Evolutionary conservation across 2,888 invertebrate species (phyloP).

Genomic region (Conomelus anceps): DNA sequence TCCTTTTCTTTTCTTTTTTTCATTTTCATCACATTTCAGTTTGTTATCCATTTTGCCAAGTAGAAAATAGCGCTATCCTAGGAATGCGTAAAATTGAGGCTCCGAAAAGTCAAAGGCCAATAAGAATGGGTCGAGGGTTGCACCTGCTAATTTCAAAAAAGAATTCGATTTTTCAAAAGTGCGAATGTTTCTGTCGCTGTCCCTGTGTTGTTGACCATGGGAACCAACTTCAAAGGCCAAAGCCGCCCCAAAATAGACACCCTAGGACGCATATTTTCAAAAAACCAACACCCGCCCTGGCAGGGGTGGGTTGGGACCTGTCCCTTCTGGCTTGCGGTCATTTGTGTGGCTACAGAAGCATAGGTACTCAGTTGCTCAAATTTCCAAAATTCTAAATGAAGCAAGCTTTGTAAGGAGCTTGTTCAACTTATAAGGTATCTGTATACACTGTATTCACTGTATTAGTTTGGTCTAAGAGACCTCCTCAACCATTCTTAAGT

Average conservation of each 20-base stretch:
- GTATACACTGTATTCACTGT: too few relatives aligned
- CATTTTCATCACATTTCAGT: too few relatives aligned
- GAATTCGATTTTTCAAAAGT: neutral
- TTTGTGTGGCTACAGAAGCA: neutral
- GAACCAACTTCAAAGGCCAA: neutral
- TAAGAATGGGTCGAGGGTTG: neutral
- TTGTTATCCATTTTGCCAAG: too few relatives aligned
- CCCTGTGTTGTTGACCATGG: neutral
- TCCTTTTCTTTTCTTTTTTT: too few relatives aligned
- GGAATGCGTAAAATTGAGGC: neutral
- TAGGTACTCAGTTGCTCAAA: too few relatives aligned
- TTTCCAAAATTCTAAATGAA: too few relatives aligned
- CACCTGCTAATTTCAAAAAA: neutral
- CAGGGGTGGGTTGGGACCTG: neutral
- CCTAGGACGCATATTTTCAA: neutral
- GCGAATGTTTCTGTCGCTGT: neutral
- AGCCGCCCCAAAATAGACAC: neutral
- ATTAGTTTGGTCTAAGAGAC: too few relatives aligned
- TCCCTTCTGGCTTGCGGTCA: neutral
- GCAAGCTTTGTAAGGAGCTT: too few relatives aligned
- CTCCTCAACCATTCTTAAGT: too few relatives aligned
- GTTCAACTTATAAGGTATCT: too few relatives aligned
- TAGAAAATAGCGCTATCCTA: too few relatives aligned
- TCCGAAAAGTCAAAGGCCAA: neutral
- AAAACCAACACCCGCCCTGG: neutral